Evolutionary conservation across 2,797 vertebrate genomes (phyloP).

Genomic region (Holocentrus rufus): DNA sequence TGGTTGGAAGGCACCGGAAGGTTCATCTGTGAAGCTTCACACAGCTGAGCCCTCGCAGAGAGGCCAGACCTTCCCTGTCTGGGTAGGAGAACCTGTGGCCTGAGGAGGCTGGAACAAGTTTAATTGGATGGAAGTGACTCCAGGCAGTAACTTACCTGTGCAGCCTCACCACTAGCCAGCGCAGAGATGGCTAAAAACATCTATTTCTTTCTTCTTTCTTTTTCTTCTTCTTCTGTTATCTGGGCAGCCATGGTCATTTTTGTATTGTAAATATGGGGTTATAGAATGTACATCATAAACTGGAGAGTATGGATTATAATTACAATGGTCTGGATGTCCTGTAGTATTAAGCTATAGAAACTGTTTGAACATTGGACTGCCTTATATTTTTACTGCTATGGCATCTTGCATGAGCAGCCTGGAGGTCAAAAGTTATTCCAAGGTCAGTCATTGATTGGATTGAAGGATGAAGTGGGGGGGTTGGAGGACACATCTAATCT

Average conservation of each 20-base stretch:
- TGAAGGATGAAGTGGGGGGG: not conserved
- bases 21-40: not conserved
- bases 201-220: not conserved
- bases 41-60: constrained; percentile 2
- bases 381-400: not conserved
- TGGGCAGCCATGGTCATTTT: too few species aligned
- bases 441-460: not conserved
- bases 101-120: not conserved
- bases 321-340: not conserved
- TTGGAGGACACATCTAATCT: not conserved
- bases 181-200: not conserved
- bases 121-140: constrained; percentile 8
- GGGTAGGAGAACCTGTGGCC: not conserved
- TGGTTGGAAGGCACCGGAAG: too few species aligned
- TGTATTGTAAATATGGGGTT: too few species aligned
- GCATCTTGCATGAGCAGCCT: not conserved
- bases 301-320: not conserved
- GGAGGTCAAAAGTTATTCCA: not conserved
- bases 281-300: too few species aligned
- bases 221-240: not conserved
- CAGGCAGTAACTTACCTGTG: not conserved
- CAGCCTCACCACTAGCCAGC: not conserved
- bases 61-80: not conserved
- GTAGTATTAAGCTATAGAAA: not conserved
- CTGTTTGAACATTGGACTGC: not conserved